Evolutionary conservation across 2,888 invertebrate genomes (phyloP), one percentile per base, ranked within the genome.

Genomic region (Pterostichus niger): DNA sequence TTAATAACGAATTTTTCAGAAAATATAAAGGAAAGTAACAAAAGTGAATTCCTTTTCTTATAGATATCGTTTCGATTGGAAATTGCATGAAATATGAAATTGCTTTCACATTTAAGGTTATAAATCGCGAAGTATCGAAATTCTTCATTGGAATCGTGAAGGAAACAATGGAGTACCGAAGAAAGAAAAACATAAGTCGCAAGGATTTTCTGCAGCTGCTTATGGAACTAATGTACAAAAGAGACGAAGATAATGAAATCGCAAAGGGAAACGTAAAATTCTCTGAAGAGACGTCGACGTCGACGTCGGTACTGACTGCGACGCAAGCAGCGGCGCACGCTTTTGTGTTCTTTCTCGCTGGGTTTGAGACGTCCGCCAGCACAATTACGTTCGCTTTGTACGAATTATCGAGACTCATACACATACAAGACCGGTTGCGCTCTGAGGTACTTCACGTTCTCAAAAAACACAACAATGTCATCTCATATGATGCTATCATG

Each of bases 341-440:
- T 9, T 86, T 93, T 33, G 88, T 93, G 5, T 92, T 93, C 87
- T 89, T 92, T 0, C 88, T 93, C 78, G 93, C 92, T 76, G 93
- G 93, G 0, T 93, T 91, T 85, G 92, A 93, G 85, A 92, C 93
- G 0, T 92, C 92, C 0, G 92, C 92, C 84, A 92, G 92, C 0
- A 86, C 92, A 24, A 85, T 93, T 11, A 91, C 92, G 0, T 92
- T 92, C 85, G 92, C 91, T 0, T 88, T 91, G n/a, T 91, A 92
- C 85, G 90, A 90, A 3, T 85, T 93, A 59, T 92, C 92, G 0
- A 49, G 35, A 2, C 85, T 90, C 83, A 86, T 86, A 0, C 86
- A 89, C 0, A 84, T 90, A 1, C 91, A 91, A 79, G 86, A 88
- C 0, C 89, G 86, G 83, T 82, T 90, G 7, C 87, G 89, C 1